phyloP scores from a whole-genome alignment of 2,888 invertebrate species.

The Gari tellinella region DNA sequence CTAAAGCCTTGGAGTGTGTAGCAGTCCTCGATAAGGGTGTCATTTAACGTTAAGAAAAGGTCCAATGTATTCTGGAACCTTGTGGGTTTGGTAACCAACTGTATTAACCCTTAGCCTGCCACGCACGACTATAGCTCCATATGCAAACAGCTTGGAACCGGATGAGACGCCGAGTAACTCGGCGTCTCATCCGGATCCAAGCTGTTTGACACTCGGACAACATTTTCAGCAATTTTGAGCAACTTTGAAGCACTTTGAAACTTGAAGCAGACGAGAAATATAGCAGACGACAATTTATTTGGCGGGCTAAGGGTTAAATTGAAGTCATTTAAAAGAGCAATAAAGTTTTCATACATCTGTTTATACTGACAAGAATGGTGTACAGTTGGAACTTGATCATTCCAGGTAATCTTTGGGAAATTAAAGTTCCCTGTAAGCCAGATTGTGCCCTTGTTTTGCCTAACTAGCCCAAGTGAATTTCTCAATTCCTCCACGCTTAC shows the following conservation, averaged over 20 bases:
- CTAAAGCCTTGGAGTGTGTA: slow-evolving; percentile 10
- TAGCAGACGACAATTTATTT: too few relatives aligned
- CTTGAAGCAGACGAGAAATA: too few relatives aligned
- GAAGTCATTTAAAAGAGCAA: slow-evolving; percentile 9
- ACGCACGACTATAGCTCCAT: too few relatives aligned
- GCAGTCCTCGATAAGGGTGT: not conserved
- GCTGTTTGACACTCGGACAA: too few relatives aligned
- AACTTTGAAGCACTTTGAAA: too few relatives aligned
- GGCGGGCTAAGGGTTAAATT: too few relatives aligned
- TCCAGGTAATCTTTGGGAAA: slow-evolving; percentile 5
- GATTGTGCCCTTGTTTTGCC: not conserved
- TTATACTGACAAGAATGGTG: slow-evolving; percentile 2
- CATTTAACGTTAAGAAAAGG: slow-evolving; percentile 12
- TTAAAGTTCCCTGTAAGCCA: slow-evolving; percentile 26
- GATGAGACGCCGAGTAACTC: too few relatives aligned
- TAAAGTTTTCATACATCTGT: slow-evolving; percentile 5
- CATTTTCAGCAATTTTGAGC: too few relatives aligned
- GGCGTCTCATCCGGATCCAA: too few relatives aligned
- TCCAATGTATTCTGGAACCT: slow-evolving; percentile 8
- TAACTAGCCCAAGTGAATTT: slow-evolving; percentile 3
- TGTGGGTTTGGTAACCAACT: slow-evolving; percentile 13
- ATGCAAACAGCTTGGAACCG: too few relatives aligned
- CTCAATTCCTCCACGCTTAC: slow-evolving; percentile 9
- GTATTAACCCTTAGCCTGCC: too few relatives aligned
- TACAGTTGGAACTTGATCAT: too few relatives aligned